phyloP scores from a whole-genome alignment of 2,888 invertebrate species.

The Nomada fucata region DNA sequence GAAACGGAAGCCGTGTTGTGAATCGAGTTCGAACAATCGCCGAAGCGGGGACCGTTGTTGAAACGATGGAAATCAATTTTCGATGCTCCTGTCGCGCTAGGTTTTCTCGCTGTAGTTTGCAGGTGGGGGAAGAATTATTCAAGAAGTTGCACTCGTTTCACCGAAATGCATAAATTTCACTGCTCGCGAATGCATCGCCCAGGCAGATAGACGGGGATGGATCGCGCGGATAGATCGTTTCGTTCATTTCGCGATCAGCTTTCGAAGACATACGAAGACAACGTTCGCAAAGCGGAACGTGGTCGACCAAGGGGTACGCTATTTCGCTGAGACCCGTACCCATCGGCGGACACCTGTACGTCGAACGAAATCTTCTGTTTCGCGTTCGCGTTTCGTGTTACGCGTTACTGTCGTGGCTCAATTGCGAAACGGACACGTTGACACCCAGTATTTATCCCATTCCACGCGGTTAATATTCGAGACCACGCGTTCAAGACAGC shows the following conservation, averaged over 20 bases:
- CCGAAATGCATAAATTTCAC: conserved; percentile 30
- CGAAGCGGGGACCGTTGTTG: conserved; percentile 31
- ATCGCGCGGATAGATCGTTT: conserved; percentile 27
- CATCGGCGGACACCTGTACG: not conserved
- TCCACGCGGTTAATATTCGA: no score
- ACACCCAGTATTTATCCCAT: no score
- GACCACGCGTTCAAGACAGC: no score
- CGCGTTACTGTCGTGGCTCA: no score
- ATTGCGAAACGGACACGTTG: no score
- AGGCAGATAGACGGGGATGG: conserved; percentile 8
- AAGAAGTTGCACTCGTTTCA: conserved; percentile 30
- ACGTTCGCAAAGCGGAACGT: conserved; percentile 12
- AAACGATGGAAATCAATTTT: conserved; percentile 50
- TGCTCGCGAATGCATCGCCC: conserved; percentile 32
- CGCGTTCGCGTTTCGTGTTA: no score
- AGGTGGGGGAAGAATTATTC: conserved; percentile 37
- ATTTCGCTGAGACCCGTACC: not conserved
- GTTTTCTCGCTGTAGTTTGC: not conserved
- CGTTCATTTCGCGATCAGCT: conserved; percentile 23
- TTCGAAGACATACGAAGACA: conserved; percentile 9
- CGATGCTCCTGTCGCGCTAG: conserved; percentile 13
- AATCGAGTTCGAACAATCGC: conserved; percentile 56
- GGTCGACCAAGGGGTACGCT: not conserved
- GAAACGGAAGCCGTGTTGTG: conserved; percentile 11
- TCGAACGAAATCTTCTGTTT: no score